phyloP scores from a whole-genome alignment of 1,140 invertebrate genomes.

The Brachionus angularis region DNA sequence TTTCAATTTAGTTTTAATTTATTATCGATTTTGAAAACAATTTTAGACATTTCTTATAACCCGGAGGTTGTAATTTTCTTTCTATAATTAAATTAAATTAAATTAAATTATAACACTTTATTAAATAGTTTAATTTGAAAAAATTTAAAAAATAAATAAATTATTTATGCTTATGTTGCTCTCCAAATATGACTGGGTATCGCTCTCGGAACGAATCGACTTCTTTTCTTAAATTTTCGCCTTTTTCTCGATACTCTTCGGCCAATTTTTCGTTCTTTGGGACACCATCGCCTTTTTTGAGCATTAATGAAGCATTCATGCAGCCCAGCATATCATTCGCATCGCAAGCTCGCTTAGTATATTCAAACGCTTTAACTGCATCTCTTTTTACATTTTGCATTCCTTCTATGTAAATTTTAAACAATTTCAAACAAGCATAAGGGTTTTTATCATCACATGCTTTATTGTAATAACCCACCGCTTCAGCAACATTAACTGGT shows the following conservation, averaged over 20 bases:
- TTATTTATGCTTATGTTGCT: conserved; percentile 29
- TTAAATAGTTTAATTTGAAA: conserved; percentile 5
- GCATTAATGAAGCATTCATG: conserved; percentile 42
- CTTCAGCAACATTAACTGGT: conserved; percentile 8
- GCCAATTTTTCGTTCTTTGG: conserved; percentile 20
- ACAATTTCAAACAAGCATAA: conserved; percentile 27
- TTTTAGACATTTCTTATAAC: no score
- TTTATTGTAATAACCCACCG: neutral
- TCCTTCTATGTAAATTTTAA: conserved; percentile 40
- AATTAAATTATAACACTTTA: neutral
- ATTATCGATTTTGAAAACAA: no score
- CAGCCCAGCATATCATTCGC: conserved; percentile 32
- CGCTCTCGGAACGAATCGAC: conserved; percentile 1
- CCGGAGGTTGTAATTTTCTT: no score
- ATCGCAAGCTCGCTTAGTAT: conserved; percentile 10
- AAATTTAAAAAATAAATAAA: conserved; percentile 5
- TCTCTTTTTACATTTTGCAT: conserved; percentile 20
- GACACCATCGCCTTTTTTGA: conserved; percentile 26
- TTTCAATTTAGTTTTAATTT: no score
- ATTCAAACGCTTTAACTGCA: conserved; percentile 7
- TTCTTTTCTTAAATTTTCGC: neutral
- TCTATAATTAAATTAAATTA: no score
- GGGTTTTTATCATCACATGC: conserved; percentile 41
- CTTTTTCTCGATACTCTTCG: conserved; percentile 24
- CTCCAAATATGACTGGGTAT: conserved; percentile 15